phyloP scores from a whole-genome alignment of 2,113 vertebrate genomes.

The Holacanthus passer region DNA sequence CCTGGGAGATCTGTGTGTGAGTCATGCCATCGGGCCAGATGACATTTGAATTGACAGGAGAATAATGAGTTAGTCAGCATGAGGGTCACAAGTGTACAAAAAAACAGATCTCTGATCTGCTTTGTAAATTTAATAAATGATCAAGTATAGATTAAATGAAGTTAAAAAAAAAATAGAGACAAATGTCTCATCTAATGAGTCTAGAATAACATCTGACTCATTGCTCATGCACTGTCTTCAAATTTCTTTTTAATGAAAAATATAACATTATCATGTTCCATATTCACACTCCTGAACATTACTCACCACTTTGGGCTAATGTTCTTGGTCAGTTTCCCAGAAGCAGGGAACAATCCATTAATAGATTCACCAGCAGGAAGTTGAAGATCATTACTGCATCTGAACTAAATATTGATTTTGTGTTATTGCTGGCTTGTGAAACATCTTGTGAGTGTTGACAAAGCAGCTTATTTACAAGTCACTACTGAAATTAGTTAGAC shows the following conservation, averaged over 20 bases:
- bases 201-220: background rate
- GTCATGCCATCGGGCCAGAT: background rate
- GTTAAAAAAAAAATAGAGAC: background rate
- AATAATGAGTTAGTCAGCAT: conserved; percentile 22
- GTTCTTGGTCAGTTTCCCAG: conserved; percentile 60
- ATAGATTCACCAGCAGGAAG: conserved; percentile 44
- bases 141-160: background rate
- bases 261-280: conserved; percentile 22
- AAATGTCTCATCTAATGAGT: conserved; percentile 11
- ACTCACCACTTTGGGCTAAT: conserved; percentile 42
- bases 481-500: background rate
- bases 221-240: background rate
- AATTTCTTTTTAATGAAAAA: conserved; percentile 1
- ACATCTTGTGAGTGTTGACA: conserved; percentile 4
- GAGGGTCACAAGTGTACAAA: conserved; percentile 1
- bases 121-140: background rate
- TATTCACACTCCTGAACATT: conserved; percentile 24
- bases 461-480: background rate
- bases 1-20: background rate
- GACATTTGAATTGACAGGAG: conserved; percentile 3
- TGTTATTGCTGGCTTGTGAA: conserved; percentile 29
- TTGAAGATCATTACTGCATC: conserved; percentile 23
- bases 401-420: conserved; percentile 46
- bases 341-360: conserved; percentile 48
- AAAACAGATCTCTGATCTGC: background rate